Conservation (phyloP, 2,113 vertebrate genomes). For the Hepsetus odoe region DNA sequence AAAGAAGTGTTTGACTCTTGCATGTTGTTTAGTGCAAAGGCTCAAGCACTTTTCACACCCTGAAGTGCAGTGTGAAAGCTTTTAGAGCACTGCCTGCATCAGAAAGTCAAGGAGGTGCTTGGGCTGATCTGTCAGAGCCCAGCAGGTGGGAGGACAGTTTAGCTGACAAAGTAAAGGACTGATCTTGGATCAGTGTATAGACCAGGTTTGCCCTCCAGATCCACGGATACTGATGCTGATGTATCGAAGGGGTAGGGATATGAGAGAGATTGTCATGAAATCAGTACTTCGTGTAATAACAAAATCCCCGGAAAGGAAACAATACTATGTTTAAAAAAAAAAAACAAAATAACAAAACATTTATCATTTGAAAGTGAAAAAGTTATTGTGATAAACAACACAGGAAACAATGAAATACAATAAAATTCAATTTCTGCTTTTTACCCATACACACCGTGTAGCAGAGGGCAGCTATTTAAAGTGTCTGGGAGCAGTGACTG, state of each 20-base stretch:
- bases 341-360: no score
- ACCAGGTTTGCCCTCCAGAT: background rate
- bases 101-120: slow-evolving; percentile 29
- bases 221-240: background rate
- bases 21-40: slow-evolving; percentile 9
- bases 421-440: no score
- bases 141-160: slow-evolving; percentile 34
- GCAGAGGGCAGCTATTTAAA: no score
- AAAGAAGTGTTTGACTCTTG: background rate
- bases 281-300: no score
- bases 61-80: slow-evolving; percentile 7
- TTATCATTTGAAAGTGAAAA: no score
- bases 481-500: no score
- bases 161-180: slow-evolving; percentile 10
- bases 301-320: no score
- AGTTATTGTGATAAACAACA: no score
- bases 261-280: no score
- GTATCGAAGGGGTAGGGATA: slow-evolving; percentile 9
- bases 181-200: slow-evolving; percentile 18
- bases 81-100: background rate
- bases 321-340: no score
- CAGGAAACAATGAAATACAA: no score
- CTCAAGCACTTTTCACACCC: slow-evolving; percentile 14
- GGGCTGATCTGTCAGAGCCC: slow-evolving; percentile 28
- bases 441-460: no score